Evolutionary conservation across 2,888 invertebrate species (phyloP).

Genomic region (Agrilus biguttatus): DNA sequence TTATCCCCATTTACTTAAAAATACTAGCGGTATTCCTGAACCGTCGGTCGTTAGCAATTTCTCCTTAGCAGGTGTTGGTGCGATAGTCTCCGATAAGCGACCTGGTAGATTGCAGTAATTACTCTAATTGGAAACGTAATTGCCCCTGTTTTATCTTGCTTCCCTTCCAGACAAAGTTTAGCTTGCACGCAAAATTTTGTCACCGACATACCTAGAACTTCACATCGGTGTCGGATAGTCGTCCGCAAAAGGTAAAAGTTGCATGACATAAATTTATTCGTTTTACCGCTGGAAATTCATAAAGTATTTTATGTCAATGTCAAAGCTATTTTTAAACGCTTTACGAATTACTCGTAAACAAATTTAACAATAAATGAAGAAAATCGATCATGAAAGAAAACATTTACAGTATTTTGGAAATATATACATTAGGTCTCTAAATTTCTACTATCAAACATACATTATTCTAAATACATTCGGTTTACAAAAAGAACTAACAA

Average conservation of each 20-base stretch:
- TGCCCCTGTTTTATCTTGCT: slow-evolving; percentile 16
- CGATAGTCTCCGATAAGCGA: slow-evolving; percentile 24
- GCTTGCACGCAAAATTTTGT: not conserved
- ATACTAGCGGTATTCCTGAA: too few relatives aligned
- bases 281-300: not conserved
- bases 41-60: slow-evolving; percentile 17
- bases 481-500: too few relatives aligned
- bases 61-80: slow-evolving; percentile 26
- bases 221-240: not conserved
- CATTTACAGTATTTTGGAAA: too few relatives aligned
- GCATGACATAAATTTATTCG: not conserved
- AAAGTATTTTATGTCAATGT: not conserved
- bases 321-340: too few relatives aligned
- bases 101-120: slow-evolving; percentile 26
- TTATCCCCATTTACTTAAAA: too few relatives aligned
- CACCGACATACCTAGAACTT: not conserved
- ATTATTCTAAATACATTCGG: too few relatives aligned
- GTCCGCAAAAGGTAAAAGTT: slow-evolving; percentile 1
- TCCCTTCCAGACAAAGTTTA: not conserved
- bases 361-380: too few relatives aligned
- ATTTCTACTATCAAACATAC: too few relatives aligned
- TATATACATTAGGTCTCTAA: too few relatives aligned
- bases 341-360: too few relatives aligned
- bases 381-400: too few relatives aligned
- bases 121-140: slow-evolving; percentile 22